These are phyloP conservation scores for Eremobia ochroleuca DNA, from an alignment of 2,888 invertebrate genomes.

Conservation along the genomic window DNA sequence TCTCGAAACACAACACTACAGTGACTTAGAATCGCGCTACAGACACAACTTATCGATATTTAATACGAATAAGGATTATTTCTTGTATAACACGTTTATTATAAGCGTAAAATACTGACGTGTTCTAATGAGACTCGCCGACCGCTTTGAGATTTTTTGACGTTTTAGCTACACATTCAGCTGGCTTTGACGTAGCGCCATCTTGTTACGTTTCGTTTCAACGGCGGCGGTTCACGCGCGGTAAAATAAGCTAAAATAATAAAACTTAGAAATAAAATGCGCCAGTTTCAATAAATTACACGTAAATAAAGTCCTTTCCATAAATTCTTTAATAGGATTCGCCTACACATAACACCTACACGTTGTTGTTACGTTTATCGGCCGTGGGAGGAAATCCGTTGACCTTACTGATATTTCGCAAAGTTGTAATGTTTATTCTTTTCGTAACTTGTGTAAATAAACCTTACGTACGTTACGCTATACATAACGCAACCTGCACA, in stretches of 20 bases:
- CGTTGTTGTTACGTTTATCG: slow-evolving; percentile 48
- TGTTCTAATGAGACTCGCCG: slow-evolving; percentile 81
- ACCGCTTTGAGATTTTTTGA: slow-evolving; percentile 66
- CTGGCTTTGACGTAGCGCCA: slow-evolving; percentile 68
- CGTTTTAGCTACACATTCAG: slow-evolving; percentile 67
- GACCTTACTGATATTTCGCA: slow-evolving; percentile 66
- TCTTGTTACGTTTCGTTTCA: slow-evolving; percentile 75
- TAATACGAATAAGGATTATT: slow-evolving; percentile 51
- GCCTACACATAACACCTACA: slow-evolving; percentile 70
- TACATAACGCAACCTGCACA: slow-evolving; percentile 2
- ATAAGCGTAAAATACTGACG: slow-evolving; percentile 81
- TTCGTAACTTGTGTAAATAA: slow-evolving; percentile 32
- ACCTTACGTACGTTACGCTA: slow-evolving; percentile 29
- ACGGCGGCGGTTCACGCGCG: slow-evolving; percentile 35
- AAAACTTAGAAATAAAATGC: not conserved
- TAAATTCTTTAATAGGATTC: slow-evolving; percentile 38
- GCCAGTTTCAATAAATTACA: slow-evolving; percentile 1
- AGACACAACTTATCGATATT: slow-evolving; percentile 34
- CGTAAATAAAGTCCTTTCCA: slow-evolving; percentile 22
- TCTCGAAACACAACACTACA: slow-evolving; percentile 59
- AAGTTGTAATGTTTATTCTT: slow-evolving; percentile 43
- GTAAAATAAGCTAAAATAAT: not conserved
- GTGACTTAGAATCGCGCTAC: slow-evolving; percentile 39
- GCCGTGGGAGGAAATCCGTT: slow-evolving; percentile 70
- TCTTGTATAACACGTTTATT: slow-evolving; percentile 57